Evolutionary conservation across 2,888 invertebrate genomes (phyloP), one percentile per base, ranked within the genome.

Genomic region (Drosophila tripunctata): DNA sequence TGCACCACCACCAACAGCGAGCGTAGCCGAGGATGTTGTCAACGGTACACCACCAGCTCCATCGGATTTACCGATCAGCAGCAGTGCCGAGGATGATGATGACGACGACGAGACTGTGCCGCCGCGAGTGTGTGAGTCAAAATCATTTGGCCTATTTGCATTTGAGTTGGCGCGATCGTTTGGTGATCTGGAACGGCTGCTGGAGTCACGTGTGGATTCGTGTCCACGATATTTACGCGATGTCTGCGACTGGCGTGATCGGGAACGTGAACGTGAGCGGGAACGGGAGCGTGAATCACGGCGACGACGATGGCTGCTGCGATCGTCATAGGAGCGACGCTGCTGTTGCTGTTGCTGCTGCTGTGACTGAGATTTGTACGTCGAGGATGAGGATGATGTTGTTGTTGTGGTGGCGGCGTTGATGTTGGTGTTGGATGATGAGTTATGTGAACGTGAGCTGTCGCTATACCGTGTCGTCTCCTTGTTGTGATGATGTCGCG

Each of bases 261-360:
- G 61, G 27, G 88, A 87, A 12, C 62, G 67, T 8, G 89, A 75
- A 27, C 70, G 78, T 31, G 83, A 76, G 12, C 62, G 78, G 8
- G 87, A 83, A 1, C 68, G 70, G 3, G 81, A 73, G n/a, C 74
- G 80, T 30, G 77, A 69, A 6, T 73, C 67, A 10, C 56, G 65
- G 19, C 84, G 84, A 51, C 76, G 79, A 14, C 72, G 64, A 22
- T 43, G 27, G n/a, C n/a, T 10, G 27, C n/a, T 50, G 15, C 80
- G 82, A 0, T 89, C 87, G 40, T 88, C 83, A 7, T 76, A 55
- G 35, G 75, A 69, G 3, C 80, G 80, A 27, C 80, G 85, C 31
- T 71, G 62, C 36, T 17, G 21, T 17, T 62, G 30, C 3, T 70
- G 61, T 33, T 15, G 21, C 30, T 62, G 22, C 3, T 15, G 52